Evolutionary conservation across 2,888 invertebrate genomes (phyloP).

Genomic region (Dynastes hyllus): DNA sequence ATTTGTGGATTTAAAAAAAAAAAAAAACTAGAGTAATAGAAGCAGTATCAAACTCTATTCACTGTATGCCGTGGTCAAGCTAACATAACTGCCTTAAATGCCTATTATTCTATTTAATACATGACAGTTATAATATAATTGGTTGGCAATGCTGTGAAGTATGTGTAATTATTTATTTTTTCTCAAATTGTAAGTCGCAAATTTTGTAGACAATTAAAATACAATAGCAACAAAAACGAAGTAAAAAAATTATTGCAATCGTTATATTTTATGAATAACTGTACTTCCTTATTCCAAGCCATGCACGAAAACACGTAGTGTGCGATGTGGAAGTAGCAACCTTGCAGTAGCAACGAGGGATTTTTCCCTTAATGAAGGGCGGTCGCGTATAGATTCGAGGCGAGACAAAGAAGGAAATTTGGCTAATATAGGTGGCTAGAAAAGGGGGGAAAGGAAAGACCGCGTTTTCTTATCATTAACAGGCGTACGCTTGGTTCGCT

Average conservation of each 20-base stretch:
- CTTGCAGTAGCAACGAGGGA: neutral
- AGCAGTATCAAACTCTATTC: too few species aligned
- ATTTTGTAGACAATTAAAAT: too few species aligned
- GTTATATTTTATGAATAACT: slow-evolving; percentile 7
- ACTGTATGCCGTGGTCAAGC: too few species aligned
- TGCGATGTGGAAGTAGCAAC: neutral
- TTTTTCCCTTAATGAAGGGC: slow-evolving; percentile 31
- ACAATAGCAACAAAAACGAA: slow-evolving; percentile 21
- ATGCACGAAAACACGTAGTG: neutral
- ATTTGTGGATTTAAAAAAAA: too few species aligned
- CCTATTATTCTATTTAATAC: too few species aligned
- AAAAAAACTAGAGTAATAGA: too few species aligned
- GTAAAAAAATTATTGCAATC: neutral
- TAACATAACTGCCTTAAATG: too few species aligned
- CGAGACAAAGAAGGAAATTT: slow-evolving; percentile 36
- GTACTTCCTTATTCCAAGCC: neutral
- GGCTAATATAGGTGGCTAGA: slow-evolving; percentile 18
- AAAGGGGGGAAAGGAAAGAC: neutral
- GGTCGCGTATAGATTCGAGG: neutral
- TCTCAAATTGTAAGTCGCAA: too few species aligned
- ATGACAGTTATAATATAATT: too few species aligned
- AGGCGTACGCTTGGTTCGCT: slow-evolving; percentile 4
- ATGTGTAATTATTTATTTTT: too few species aligned
- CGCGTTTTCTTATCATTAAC: slow-evolving; percentile 47
- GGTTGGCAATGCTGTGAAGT: too few species aligned